Base-by-base conservation (phyloP, 1,140 invertebrate species). In the Mactra quadrangularis region DNA sequence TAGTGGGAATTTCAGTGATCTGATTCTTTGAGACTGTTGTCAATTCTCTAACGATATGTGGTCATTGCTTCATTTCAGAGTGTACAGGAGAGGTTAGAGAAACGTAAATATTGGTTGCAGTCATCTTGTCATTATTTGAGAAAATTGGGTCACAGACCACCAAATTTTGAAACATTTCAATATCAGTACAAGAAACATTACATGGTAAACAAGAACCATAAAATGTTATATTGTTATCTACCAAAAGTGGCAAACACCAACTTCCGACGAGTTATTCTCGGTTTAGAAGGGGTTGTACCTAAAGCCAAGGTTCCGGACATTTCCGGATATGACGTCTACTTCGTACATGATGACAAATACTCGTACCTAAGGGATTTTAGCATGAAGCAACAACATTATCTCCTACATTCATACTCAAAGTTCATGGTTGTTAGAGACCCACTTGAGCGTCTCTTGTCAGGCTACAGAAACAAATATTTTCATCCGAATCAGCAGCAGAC, bases 201-300 rank as follows among this genome's bases (percentile, higher is more conserved):
- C 17, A 64, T 78, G 2, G 47, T 78, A 6, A 66, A 62, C n/a
- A 35, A 50, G 0, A 19, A 59, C 15, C 9, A 64, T 1, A 45
- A 66, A 41, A 31, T 78, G 25, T 27, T 78, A 33, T 78, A 66
- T 29, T 64, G 75, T 27, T 64, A 33, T 60, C n/a, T 78, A 19
- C 75, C 75, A 53, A 78, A 78, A 66, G 75, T 78, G 35, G 75
- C 75, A 3, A 78, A 78, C 47, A 78, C 75, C 31, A 78, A 78
- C 22, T 78, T 78, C 59, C 59, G 75, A 0, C 59, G 75, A n/a
- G 50, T 78, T n/a, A 66, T 78, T 50, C 75, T 78, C 1, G 75
- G 60, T 45, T 25, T 66, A 6, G n/a, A 64, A 59, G 75, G 60
- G 4, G 47, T 52, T 35, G 72, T 66, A 1, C 55, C 55, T 7